Conservation (phyloP, 2,888 invertebrate species). For the Lacanobia oleracea region DNA sequence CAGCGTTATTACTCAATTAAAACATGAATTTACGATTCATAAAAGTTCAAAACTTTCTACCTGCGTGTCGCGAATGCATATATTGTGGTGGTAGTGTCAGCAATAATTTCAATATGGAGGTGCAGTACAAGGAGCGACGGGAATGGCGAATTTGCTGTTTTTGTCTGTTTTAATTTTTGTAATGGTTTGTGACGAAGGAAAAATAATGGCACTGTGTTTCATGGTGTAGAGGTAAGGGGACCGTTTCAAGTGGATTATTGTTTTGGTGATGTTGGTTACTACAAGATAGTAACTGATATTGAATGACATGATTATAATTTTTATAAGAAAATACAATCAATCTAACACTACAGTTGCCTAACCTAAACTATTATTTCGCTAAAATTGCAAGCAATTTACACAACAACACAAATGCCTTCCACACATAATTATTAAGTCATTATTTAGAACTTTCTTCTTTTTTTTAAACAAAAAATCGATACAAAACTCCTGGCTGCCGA, state of each 20-base stretch:
- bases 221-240: not conserved
- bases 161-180: conserved; percentile 57
- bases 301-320: not conserved
- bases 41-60: conserved; percentile 69
- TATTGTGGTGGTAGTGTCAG: conserved; percentile 65
- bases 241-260: not conserved
- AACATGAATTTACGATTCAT: conserved; percentile 68
- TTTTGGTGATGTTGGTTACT: not conserved
- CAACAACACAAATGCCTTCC: conserved; percentile 16
- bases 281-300: not conserved
- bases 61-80: conserved; percentile 69
- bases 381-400: conserved; percentile 12
- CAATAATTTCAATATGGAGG: conserved; percentile 69
- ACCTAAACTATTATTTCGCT: not conserved
- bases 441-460: conserved; percentile 36
- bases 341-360: too few relatives aligned
- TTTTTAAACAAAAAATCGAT: conserved; percentile 35
- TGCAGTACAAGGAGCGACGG: conserved; percentile 59
- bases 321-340: not conserved
- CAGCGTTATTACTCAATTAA: conserved; percentile 69
- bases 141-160: conserved; percentile 58
- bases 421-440: conserved; percentile 36
- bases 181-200: conserved; percentile 45
- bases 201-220: conserved; percentile 29
- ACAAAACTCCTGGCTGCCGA: conserved; percentile 8